Evolutionary conservation across 2,888 invertebrate genomes (phyloP).

Genomic region (Amblyteles armatorius): DNA sequence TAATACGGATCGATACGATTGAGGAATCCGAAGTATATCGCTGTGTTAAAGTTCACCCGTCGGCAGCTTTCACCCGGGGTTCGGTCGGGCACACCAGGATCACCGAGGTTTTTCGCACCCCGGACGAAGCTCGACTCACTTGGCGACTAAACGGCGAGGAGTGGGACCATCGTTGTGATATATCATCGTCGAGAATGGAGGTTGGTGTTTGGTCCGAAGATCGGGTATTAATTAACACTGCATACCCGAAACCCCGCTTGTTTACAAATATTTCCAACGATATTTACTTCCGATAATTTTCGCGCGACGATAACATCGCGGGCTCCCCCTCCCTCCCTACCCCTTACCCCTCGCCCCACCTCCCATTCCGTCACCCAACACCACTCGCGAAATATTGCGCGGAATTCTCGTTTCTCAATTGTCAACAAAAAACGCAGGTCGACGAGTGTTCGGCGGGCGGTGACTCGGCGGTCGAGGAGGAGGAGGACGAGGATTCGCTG

Average conservation of each 20-base stretch:
- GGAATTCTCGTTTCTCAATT: constrained; percentile 17
- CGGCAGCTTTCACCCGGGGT: constrained; percentile 31
- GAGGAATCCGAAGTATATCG: constrained; percentile 30
- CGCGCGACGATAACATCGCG: neutral
- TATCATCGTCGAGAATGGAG: constrained; percentile 72
- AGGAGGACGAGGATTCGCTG: constrained; percentile 82
- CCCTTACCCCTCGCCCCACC: no score
- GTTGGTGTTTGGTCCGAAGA: constrained; percentile 70
- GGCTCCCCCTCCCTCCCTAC: neutral
- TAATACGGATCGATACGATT: constrained; percentile 73
- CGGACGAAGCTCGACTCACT: neutral
- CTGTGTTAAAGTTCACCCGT: constrained; percentile 7
- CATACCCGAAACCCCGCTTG: neutral
- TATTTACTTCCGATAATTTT: neutral
- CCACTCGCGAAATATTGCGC: no score
- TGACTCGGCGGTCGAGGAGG: constrained; percentile 82
- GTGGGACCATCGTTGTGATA: constrained; percentile 23
- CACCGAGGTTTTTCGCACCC: constrained; percentile 18
- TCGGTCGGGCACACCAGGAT: neutral
- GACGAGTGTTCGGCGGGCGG: constrained; percentile 83
- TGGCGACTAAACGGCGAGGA: constrained; percentile 36
- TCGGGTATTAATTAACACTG: neutral
- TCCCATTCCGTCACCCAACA: no score
- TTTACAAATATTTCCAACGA: neutral
- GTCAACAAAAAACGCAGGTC: constrained; percentile 72